A percentile compares a stretch with the other conserved stretches of the same genome.
These are phyloP conservation scores for Astreopora myriophthalma DNA, from an alignment of 64 coral and sea anemone genomes.

Conservation along the genomic window DNA sequence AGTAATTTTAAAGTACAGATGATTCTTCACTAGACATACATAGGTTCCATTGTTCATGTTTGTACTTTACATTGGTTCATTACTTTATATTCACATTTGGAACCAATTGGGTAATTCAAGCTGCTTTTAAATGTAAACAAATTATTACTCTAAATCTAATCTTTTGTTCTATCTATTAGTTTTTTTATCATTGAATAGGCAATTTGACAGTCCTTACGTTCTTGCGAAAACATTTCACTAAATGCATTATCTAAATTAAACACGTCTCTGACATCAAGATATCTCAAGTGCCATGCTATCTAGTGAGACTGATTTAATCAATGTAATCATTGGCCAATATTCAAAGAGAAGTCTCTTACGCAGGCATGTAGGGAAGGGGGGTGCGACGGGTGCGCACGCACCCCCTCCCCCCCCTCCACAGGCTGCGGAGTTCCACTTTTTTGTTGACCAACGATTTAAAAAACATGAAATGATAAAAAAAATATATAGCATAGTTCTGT, in stretches of 20 bases:
- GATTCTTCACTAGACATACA: not conserved
- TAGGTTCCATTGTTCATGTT: not conserved
- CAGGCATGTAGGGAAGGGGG: no score
- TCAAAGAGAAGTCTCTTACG: no score
- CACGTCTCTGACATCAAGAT: not conserved
- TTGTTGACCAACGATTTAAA: no score
- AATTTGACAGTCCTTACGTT: not conserved
- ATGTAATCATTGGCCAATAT: not conserved
- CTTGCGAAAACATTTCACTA: not conserved
- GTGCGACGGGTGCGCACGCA: no score
- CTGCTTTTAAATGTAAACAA: not conserved
- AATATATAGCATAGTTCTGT: no score
- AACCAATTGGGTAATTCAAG: not conserved
- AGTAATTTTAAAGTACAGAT: no score
- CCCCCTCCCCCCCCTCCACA: no score
- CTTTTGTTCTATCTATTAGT: not conserved
- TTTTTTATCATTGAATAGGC: not conserved
- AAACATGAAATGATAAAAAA: no score
- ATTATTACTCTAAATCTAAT: not conserved
- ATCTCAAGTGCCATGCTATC: not conserved
- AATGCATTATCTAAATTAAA: not conserved
- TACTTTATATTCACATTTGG: not conserved
- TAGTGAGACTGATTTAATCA: not conserved
- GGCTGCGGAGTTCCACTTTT: no score
- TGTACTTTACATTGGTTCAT: not conserved